phyloP scores from a whole-genome alignment of 2,888 invertebrate species.

The Eristalinus aeneus region DNA sequence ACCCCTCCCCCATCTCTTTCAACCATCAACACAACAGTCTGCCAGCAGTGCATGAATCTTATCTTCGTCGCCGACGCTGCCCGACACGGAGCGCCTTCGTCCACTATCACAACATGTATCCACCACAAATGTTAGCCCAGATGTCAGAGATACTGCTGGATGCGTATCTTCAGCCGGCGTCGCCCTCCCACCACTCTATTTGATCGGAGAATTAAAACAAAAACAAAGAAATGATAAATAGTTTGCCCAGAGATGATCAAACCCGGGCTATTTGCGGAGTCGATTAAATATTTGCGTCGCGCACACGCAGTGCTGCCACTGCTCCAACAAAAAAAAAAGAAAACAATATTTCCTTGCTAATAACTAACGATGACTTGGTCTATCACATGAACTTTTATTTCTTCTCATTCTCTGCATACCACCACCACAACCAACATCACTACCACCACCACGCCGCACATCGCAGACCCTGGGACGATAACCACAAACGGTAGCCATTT shows the following conservation, averaged over 20 bases:
- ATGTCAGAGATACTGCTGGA: constrained; percentile 31
- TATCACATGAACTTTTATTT: constrained; percentile 53
- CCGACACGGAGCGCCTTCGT: background rate
- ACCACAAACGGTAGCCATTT: constrained; percentile 70
- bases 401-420: constrained; percentile 71
- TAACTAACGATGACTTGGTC: constrained; percentile 44
- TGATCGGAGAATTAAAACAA: constrained; percentile 45
- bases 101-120: constrained; percentile 39
- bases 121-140: constrained; percentile 26
- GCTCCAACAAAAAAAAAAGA: background rate
- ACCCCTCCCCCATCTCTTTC: background rate
- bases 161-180: background rate
- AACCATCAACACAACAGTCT: background rate
- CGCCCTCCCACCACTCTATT: constrained; percentile 14
- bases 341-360: background rate
- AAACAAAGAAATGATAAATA: background rate
- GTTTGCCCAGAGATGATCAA: constrained; percentile 28
- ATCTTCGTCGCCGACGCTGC: constrained; percentile 5
- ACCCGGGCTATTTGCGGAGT: constrained; percentile 59
- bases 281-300: constrained; percentile 63
- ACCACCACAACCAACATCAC: constrained; percentile 40
- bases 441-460: constrained; percentile 46
- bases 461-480: constrained; percentile 68
- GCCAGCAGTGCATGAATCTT: background rate
- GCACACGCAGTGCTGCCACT: constrained; percentile 66